Evolutionary conservation across 2,797 vertebrate genomes (phyloP).

Genomic region (Oreochromis mossambicus): DNA sequence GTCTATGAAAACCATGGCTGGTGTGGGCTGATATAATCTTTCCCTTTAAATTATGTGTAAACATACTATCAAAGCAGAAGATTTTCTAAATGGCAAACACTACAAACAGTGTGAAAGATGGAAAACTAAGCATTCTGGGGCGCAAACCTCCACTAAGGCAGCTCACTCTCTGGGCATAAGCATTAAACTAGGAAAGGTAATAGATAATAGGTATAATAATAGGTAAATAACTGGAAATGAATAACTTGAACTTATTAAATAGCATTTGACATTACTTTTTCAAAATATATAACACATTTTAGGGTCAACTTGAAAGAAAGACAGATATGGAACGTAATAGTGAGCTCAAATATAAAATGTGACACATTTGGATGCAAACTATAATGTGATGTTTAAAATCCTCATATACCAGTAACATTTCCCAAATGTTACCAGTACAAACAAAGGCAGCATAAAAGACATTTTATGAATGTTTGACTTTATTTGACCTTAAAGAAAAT

Average conservation of each 20-base stretch:
- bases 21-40: background rate
- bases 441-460: background rate
- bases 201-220: background rate
- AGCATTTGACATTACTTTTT: background rate
- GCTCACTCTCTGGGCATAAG: background rate
- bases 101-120: background rate
- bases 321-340: background rate
- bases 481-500: background rate
- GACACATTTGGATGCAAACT: background rate
- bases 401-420: background rate
- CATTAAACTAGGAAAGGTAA: background rate
- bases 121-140: background rate
- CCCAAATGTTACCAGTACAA: background rate
- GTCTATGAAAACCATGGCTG: background rate
- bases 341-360: background rate
- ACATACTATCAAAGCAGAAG: background rate
- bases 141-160: background rate
- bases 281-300: background rate
- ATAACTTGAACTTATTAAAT: background rate
- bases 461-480: background rate
- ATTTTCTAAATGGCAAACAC: background rate
- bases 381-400: background rate
- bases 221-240: background rate
- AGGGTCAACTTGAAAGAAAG: background rate
- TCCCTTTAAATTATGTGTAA: background rate